phyloP scores from a whole-genome alignment of 1,140 invertebrate species.

The Chironomus striatipennis region DNA sequence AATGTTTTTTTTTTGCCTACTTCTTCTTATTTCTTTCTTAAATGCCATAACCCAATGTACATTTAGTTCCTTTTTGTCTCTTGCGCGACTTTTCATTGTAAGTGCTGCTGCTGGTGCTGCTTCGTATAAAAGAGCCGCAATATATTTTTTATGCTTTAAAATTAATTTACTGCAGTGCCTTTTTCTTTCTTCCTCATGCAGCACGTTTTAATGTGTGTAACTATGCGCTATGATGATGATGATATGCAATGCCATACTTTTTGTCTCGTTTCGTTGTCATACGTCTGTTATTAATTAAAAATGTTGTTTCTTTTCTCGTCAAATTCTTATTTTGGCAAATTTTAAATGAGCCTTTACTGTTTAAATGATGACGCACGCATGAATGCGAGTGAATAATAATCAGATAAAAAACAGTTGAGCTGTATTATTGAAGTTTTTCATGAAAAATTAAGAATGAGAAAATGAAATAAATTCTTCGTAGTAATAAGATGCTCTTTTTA shows the following conservation, averaged over 20 bases:
- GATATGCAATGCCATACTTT: neutral
- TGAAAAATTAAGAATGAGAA: too few species aligned
- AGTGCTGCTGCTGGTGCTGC: neutral
- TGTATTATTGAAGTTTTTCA: too few species aligned
- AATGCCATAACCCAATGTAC: neutral
- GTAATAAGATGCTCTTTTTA: neutral
- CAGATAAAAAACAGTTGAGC: neutral
- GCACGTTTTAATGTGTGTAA: neutral
- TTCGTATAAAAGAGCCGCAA: neutral
- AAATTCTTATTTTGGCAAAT: constrained; percentile 4
- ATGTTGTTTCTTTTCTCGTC: neutral
- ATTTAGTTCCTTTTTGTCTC: constrained; percentile 7
- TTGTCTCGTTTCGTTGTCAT: neutral
- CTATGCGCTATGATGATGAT: neutral
- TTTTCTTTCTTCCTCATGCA: neutral
- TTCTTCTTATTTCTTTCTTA: neutral
- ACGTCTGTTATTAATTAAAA: constrained; percentile 1
- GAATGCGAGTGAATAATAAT: neutral
- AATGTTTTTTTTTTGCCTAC: neutral
- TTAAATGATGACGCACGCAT: constrained; percentile 12
- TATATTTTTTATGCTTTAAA: constrained; percentile 1
- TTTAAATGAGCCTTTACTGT: constrained; percentile 7
- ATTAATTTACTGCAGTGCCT: neutral
- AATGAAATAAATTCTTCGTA: too few species aligned
- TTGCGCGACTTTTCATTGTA: neutral